A percentile compares a stretch with the other conserved stretches of the same genome.
phyloP scores from a whole-genome alignment of 2,797 vertebrate species.

The Megaceryle alcyon region DNA sequence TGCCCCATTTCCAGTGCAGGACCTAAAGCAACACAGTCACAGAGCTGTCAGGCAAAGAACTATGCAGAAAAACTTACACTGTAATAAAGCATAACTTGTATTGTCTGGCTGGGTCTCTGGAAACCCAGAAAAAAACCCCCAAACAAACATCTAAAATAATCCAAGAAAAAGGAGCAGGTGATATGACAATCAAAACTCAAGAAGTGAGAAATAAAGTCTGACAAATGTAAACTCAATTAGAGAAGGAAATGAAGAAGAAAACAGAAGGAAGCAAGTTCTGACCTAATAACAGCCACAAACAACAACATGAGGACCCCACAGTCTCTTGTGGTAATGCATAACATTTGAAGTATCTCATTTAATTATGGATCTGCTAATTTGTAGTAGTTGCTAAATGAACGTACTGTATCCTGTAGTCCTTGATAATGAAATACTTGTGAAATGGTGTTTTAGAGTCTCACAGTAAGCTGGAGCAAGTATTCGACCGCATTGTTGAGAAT shows the following conservation, averaged over 20 bases:
- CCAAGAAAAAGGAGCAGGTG: not conserved
- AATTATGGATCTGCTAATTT: conserved; percentile 19
- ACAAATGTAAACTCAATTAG: not conserved
- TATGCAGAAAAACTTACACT: not conserved
- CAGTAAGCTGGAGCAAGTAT: not conserved
- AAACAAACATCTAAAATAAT: not conserved
- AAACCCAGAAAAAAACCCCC: not conserved
- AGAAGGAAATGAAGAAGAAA: not conserved
- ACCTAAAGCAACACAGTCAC: not conserved
- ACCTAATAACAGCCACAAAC: conserved; percentile 3
- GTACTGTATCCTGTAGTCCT: not conserved
- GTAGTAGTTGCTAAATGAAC: not conserved
- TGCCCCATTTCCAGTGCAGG: not conserved
- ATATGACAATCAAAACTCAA: not conserved
- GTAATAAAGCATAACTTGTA: not conserved
- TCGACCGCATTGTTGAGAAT: not conserved
- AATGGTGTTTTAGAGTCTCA: not conserved
- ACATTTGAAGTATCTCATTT: not conserved
- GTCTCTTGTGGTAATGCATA: not conserved
- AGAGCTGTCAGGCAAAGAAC: not conserved
- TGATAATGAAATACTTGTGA: not conserved
- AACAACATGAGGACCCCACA: not conserved
- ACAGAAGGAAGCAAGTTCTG: not conserved
- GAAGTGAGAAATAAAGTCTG: not conserved
- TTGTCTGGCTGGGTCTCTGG: not conserved